A percentile compares a stretch with the other conserved stretches of the same genome.
Conservation (phyloP, 1,140 invertebrate genomes). For the Oryzaephilus surinamensis region DNA sequence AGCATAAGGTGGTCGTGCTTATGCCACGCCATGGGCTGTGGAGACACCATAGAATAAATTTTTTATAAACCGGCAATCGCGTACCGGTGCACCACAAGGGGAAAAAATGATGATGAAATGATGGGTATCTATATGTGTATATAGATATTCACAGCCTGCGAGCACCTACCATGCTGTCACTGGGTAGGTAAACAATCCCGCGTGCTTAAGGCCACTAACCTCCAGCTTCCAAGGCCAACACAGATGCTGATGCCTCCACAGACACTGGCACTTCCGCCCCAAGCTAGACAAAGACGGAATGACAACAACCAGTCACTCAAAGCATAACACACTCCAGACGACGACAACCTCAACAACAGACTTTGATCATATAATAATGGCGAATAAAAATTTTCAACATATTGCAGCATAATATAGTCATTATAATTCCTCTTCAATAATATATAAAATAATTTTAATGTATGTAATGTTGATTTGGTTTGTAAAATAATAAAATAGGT, state of each 20-base stretch:
- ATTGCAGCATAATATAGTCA: no score
- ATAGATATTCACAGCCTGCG: slow-evolving; percentile 6
- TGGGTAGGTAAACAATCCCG: slow-evolving; percentile 32
- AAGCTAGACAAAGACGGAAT: slow-evolving; percentile 19
- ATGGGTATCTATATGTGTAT: slow-evolving; percentile 9
- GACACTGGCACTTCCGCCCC: slow-evolving; percentile 22
- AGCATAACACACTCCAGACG: slow-evolving; percentile 5
- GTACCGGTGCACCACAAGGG: slow-evolving; percentile 1
- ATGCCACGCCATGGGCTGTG: slow-evolving; percentile 55
- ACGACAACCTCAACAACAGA: no score
- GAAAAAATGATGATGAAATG: slow-evolving; percentile 6
- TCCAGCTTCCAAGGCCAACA: slow-evolving; percentile 31
- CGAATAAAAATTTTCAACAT: no score
- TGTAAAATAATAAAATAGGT: no score
- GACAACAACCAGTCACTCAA: slow-evolving; percentile 22
- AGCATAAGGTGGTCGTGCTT: slow-evolving; percentile 62
- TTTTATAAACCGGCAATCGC: slow-evolving; percentile 3
- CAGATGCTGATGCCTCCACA: slow-evolving; percentile 19
- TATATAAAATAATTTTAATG: no score
- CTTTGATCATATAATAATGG: no score
- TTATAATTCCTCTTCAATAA: no score
- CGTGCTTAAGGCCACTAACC: slow-evolving; percentile 34
- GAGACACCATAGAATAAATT: slow-evolving; percentile 38
- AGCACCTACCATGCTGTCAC: slow-evolving; percentile 18
- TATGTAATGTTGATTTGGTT: no score